These are phyloP conservation scores for Propithecus perrieri DNA, from an alignment of 2,797 vertebrate species.

Conservation along the genomic window DNA sequence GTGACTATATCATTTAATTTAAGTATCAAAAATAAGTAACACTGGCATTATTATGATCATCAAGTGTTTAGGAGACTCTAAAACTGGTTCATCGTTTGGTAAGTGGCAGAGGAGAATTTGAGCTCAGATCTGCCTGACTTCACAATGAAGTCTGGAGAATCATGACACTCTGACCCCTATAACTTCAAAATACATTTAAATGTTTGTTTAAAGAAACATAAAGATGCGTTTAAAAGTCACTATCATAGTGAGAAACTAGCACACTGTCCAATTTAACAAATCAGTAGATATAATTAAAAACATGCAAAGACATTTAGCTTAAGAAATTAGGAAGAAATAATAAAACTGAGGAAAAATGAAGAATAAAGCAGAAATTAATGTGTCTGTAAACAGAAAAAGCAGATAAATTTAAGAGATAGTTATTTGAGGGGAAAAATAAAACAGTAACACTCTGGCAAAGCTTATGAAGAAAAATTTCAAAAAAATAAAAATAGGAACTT, in stretches of 20 bases:
- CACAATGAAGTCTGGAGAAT: neutral
- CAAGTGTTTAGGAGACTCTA: neutral
- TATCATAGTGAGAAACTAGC: neutral
- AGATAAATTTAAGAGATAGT: neutral
- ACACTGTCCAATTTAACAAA: neutral
- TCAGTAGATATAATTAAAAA: neutral
- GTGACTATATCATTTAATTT: neutral
- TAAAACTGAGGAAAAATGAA: neutral
- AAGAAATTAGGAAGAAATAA: neutral
- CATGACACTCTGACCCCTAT: neutral
- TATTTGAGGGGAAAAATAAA: neutral
- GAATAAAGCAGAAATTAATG: neutral
- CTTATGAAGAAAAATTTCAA: conserved; percentile 44
- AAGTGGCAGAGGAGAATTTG: neutral
- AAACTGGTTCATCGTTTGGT: neutral
- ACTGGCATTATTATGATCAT: neutral
- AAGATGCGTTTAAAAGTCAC: neutral
- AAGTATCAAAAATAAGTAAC: neutral
- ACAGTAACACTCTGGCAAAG: conserved; percentile 32
- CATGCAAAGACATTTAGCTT: neutral
- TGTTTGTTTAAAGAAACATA: neutral
- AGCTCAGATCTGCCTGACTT: neutral
- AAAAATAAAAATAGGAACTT: conserved; percentile 65
- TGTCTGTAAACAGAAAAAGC: neutral
- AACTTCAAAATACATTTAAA: neutral